Percentiles rank a stretch among this genome's conserved stretches.
These are phyloP conservation scores for Nomada fucata DNA, from an alignment of 2,888 invertebrate genomes.

Conservation along the genomic window DNA sequence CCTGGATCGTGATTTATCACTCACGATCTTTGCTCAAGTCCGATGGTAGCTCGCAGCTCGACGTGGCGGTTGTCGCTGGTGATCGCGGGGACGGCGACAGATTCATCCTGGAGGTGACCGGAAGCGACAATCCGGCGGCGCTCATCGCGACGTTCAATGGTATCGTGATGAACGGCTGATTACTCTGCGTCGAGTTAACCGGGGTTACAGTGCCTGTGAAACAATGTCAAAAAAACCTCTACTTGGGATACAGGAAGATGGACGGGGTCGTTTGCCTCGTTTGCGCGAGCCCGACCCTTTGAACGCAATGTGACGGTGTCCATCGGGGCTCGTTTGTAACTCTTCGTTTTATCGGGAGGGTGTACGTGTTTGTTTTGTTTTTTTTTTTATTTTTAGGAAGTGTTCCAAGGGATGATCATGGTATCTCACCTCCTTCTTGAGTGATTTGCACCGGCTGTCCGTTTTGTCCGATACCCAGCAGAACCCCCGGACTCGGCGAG, in stretches of 20 bases:
- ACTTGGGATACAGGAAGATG: slow-evolving; percentile 44
- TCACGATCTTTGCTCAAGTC: slow-evolving; percentile 81
- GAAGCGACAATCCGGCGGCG: slow-evolving; percentile 84
- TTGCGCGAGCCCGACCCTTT: neutral
- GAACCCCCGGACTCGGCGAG: slow-evolving; percentile 81
- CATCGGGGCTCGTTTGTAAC: neutral
- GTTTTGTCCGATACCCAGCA: slow-evolving; percentile 81
- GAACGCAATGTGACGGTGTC: neutral
- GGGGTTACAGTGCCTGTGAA: slow-evolving; percentile 75
- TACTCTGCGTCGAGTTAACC: slow-evolving; percentile 77
- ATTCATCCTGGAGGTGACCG: slow-evolving; percentile 76
- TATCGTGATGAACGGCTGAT: slow-evolving; percentile 89
- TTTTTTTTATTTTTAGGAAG: neutral
- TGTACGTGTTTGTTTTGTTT: neutral
- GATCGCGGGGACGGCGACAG: slow-evolving; percentile 71
- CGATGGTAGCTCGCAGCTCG: slow-evolving; percentile 79
- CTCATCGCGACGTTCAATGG: slow-evolving; percentile 89
- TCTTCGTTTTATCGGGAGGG: slow-evolving; percentile 1
- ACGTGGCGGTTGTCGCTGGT: slow-evolving; percentile 74
- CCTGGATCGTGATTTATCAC: slow-evolving; percentile 38
- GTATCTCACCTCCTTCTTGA: slow-evolving; percentile 79
- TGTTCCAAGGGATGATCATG: slow-evolving; percentile 13
- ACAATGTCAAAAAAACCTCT: slow-evolving; percentile 45
- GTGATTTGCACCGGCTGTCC: slow-evolving; percentile 82
- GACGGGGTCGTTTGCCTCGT: neutral